A percentile compares a stretch with the other conserved stretches of the same genome.
These are phyloP conservation scores for Lysandra bellargus DNA, from an alignment of 2,888 invertebrate genomes.

Conservation along the genomic window DNA sequence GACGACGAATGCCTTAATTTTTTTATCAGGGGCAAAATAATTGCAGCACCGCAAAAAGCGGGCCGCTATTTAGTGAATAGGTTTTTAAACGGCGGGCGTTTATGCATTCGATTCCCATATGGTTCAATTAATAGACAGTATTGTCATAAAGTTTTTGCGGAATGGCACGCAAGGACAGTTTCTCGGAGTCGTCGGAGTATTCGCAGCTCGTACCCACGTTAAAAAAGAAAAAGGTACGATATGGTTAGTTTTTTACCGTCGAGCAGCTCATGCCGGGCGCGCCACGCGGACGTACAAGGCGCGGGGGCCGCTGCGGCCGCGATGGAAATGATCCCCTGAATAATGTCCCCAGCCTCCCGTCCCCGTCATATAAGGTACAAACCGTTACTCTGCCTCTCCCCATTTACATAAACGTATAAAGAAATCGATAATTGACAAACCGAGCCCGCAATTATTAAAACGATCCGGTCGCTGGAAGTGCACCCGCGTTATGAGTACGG, in stretches of 20 bases:
- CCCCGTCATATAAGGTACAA: slow-evolving; percentile 71
- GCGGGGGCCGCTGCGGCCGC: slow-evolving; percentile 64
- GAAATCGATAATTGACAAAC: slow-evolving; percentile 48
- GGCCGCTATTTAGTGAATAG: slow-evolving; percentile 16
- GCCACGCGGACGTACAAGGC: slow-evolving; percentile 68
- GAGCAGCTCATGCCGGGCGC: slow-evolving; percentile 61
- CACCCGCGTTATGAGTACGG: neutral
- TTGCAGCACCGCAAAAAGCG: neutral
- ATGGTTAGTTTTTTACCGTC: slow-evolving; percentile 69
- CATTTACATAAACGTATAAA: slow-evolving; percentile 55
- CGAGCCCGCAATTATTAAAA: slow-evolving; percentile 35
- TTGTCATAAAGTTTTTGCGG: slow-evolving; percentile 42
- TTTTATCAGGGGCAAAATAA: neutral
- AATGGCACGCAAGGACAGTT: slow-evolving; percentile 47
- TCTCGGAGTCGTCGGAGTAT: slow-evolving; percentile 46
- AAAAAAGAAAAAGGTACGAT: slow-evolving; percentile 67
- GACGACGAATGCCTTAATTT: neutral
- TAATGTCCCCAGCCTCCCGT: slow-evolving; percentile 73
- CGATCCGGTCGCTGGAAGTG: neutral
- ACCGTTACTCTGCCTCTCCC: slow-evolving; percentile 71
- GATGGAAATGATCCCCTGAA: slow-evolving; percentile 80
- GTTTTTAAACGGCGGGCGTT: slow-evolving; percentile 3
- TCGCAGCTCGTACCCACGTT: slow-evolving; percentile 47
- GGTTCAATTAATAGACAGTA: slow-evolving; percentile 35
- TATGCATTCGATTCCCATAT: slow-evolving; percentile 27